Evolutionary conservation across 2,888 invertebrate genomes (phyloP), one percentile per base, ranked within the genome.

Genomic region (Perdita meconis): DNA sequence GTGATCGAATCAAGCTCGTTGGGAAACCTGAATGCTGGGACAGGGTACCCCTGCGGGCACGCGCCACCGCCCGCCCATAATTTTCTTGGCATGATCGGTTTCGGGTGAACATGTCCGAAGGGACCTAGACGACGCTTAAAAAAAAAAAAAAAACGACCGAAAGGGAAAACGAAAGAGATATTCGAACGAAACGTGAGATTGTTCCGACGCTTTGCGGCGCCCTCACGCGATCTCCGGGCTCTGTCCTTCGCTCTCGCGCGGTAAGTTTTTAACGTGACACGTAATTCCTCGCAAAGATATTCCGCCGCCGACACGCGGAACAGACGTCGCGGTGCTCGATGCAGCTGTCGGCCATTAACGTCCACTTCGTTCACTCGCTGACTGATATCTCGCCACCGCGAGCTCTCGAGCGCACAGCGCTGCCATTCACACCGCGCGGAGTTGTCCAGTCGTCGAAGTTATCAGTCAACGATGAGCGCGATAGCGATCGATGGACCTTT

Each of bases 21-120:
- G 86, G 81, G 66, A 96, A 96, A 97, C 97, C 97, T 97, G 97
- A 97, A 97, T 97, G 97, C 97, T 97, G 97, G 97, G 97, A 97
- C 97, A 97, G 97, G 97, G 97, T 97, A 97, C 97, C 97, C 97
- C 96, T 96, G 92, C 91, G 92, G 92, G 92, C 92, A 92, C 92
- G 91, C 91, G 87, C 87, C 87, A 88, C 86, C 87, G 87, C 87
- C 88, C 88, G 88, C 80, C 80, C 77, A 79, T 78, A 69, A 82
- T 80, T 81, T 81, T 86, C 86, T 86, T 86, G 79, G 84, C 82
- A 83, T 83, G 82, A 86, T 86, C 82, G 82, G 78, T 82, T 76
- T 84, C 77, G 80, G 63, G 82, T 42, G 30, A 81, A 70, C 36
- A 26, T n/a, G n/a, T 75, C n/a, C 0, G 44, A 50, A 47, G 16